These are phyloP conservation scores for Caenorhabditis angaria DNA, from an alignment of 2,888 invertebrate species.

Conservation along the genomic window DNA sequence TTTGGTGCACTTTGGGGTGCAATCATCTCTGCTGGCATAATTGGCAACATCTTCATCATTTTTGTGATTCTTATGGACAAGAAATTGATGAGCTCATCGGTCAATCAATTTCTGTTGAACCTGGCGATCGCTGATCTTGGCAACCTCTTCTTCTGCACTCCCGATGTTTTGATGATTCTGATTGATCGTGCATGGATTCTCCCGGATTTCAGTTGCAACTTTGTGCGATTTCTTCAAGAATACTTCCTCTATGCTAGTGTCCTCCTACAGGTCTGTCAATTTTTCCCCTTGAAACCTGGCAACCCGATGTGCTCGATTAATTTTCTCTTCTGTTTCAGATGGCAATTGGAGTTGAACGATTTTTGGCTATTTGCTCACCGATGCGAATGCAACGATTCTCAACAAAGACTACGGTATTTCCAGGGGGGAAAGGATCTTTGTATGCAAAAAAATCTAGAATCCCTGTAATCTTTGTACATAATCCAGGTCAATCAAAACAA, in stretches of 20 bases:
- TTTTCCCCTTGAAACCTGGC: neutral
- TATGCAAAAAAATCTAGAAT: neutral
- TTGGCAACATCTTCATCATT: conserved; percentile 60
- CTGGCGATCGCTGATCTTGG: conserved; percentile 60
- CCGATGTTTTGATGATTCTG: conserved; percentile 53
- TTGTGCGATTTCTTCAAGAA: conserved; percentile 73
- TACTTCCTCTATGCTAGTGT: conserved; percentile 74
- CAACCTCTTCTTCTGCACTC: conserved; percentile 58
- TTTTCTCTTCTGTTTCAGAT: conserved; percentile 47
- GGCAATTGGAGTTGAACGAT: conserved; percentile 62
- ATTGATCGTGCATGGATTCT: conserved; percentile 57
- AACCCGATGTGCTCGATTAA: conserved; percentile 7
- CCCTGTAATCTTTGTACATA: too few species aligned
- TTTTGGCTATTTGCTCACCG: conserved; percentile 63
- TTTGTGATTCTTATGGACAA: conserved; percentile 53
- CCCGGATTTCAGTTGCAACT: conserved; percentile 69
- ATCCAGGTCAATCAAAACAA: too few species aligned
- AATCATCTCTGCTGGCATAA: conserved; percentile 54
- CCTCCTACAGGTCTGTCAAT: conserved; percentile 71
- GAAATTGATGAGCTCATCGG: conserved; percentile 55
- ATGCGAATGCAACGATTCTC: conserved; percentile 60
- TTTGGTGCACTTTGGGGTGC: conserved; percentile 43
- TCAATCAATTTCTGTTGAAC: conserved; percentile 61
- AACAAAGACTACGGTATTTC: conserved; percentile 44
- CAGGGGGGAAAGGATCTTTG: neutral